Base-by-base conservation (phyloP, 2,888 invertebrate genomes). In the Brenthis ino region DNA sequence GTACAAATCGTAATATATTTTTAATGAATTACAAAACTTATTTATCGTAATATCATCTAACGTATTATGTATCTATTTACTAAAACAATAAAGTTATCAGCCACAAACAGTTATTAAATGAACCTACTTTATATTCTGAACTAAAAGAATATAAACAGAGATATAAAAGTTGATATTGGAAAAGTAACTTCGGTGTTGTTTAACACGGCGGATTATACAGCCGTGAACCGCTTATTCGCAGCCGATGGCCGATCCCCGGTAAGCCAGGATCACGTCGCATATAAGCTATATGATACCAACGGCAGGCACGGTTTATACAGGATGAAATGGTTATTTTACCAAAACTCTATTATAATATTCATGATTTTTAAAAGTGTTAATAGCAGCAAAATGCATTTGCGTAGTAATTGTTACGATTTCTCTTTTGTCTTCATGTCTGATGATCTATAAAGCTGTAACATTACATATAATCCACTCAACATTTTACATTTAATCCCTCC, bases 151-250 rank as follows among this genome's bases (percentile, higher is more conserved):
- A 28, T 20, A 28, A 60, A 48, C 12, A 33, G 28, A 60, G 60
- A 60, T 50, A 48, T 55, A 57, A 55, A 53, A 43, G n/a, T 47
- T 55, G 51, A 16, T 60, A 56, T 67, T 63, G n/a, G 78, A 77
- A 80, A 75, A 77, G 85, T 82, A 85, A 81, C 82, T 85, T 82
- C 75, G 74, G 71, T 79, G 84, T 81, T 87, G 90, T 88, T 85
- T 81, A 85, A 89, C 89, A 89, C 77, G 79, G 67, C 67, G 85
- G 89, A 88, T 91, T 90, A 90, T 85, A 82, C 81, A 83, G 84
- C 83, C 82, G 76, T 75, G 85, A 83, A 85, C 83, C 86, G 87
- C 82, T 86, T 87, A 86, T 82, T 80, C 77, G 79, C 77, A 77
- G 79, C 79, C 82, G 83, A 84, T 83, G 86, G 78, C 77, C 83